Evolutionary conservation across 2,113 vertebrate genomes (phyloP).

Genomic region (Todiramphus saurophagus): DNA sequence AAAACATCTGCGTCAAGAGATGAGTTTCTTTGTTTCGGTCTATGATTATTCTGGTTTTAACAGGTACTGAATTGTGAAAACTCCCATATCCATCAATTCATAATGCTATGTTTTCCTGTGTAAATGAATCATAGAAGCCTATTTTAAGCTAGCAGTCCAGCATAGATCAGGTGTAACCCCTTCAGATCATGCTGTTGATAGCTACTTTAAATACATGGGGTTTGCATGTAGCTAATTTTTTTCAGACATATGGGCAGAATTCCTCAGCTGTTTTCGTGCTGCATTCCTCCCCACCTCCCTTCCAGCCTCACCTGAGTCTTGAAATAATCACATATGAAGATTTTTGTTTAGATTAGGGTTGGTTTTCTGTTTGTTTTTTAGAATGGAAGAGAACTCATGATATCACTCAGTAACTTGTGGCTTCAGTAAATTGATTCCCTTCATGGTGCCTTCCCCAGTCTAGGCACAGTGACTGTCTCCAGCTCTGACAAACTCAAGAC

Average conservation of each 20-base stretch:
- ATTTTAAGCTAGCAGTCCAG: neutral
- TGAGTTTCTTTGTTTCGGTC: neutral
- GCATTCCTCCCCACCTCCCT: neutral
- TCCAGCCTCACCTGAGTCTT: neutral
- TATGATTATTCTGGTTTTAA: neutral
- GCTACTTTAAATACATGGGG: neutral
- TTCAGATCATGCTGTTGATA: neutral
- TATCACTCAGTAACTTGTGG: neutral
- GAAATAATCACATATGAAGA: neutral
- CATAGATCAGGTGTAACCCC: neutral
- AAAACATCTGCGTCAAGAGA: neutral
- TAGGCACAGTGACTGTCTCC: neutral
- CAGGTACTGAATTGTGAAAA: neutral
- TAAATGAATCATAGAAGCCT: neutral
- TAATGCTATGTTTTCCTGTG: neutral
- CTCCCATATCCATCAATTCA: neutral
- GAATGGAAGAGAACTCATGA: neutral
- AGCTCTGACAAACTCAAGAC: neutral
- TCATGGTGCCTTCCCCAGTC: neutral
- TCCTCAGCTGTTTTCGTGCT: neutral
- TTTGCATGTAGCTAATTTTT: neutral
- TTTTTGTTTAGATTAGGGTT: neutral
- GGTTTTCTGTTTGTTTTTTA: neutral
- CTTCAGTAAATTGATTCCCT: neutral
- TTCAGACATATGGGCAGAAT: neutral